phyloP scores from a whole-genome alignment of 2,797 vertebrate genomes.

The Falco naumanni region DNA sequence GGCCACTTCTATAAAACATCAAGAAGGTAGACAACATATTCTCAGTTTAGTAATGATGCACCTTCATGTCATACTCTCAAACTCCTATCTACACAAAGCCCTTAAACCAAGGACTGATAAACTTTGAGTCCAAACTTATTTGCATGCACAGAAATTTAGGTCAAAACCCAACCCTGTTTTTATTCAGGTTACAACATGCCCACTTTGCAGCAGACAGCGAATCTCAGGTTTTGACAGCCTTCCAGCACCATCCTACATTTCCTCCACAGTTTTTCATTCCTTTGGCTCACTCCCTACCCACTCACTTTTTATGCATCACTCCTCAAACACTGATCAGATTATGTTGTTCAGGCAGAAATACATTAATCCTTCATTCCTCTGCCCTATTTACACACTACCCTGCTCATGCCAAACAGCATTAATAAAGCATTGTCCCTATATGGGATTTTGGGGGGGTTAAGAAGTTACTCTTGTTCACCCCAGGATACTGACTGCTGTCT shows the following conservation, averaged over 20 bases:
- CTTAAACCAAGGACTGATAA: background rate
- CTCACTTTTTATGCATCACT: conserved; percentile 49
- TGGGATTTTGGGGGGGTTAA: background rate
- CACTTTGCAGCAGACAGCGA: background rate
- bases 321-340: conserved; percentile 1
- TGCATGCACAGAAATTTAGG: background rate
- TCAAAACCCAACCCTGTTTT: conserved; percentile 27
- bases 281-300: conserved; percentile 57
- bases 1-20: background rate
- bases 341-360: background rate
- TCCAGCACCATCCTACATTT: conserved; percentile 62
- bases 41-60: background rate
- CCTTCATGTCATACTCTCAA: background rate
- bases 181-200: conserved; percentile 54
- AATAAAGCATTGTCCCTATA: background rate
- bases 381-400: background rate
- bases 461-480: background rate
- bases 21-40: background rate
- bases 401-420: background rate
- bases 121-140: background rate
- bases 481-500: background rate
- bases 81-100: background rate
- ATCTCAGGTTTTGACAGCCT: conserved; percentile 48
- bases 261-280: conserved; percentile 52
- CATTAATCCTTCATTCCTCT: background rate